Percentiles rank a stretch among this genome's conserved stretches.
phyloP scores from a whole-genome alignment of 2,113 vertebrate species.

The Sinosuthora webbiana region DNA sequence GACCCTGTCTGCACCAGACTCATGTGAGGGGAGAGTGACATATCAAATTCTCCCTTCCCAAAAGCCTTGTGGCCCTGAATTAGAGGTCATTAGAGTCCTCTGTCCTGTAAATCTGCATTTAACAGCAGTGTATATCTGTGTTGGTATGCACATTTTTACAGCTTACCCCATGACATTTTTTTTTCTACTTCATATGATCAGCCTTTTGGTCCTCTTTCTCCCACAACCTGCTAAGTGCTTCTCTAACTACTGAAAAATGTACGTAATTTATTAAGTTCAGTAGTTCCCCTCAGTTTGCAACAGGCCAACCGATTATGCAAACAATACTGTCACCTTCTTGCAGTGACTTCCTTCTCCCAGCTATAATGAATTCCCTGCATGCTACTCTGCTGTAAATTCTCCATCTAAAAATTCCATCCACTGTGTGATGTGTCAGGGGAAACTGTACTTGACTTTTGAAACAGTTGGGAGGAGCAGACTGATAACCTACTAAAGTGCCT shows the following conservation, averaged over 20 bases:
- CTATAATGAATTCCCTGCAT: slow-evolving; percentile 31
- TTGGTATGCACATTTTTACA: not conserved
- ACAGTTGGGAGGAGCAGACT: slow-evolving; percentile 23
- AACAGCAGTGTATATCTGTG: not conserved
- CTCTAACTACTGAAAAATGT: not conserved
- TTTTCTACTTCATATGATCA: not conserved
- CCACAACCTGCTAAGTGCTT: not conserved
- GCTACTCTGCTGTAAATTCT: slow-evolving; percentile 17
- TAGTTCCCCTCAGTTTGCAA: not conserved
- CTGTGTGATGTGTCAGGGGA: not conserved
- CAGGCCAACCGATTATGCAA: not conserved
- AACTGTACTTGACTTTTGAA: slow-evolving; percentile 37
- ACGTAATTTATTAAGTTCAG: not conserved
- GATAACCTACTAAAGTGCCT: slow-evolving; percentile 23
- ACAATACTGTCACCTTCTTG: not conserved
- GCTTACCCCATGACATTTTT: not conserved
- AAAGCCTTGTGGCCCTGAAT: not conserved
- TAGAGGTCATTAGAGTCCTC: not conserved
- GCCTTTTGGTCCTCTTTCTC: not conserved
- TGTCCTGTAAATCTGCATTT: not conserved
- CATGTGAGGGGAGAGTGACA: not conserved
- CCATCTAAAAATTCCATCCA: slow-evolving; percentile 20
- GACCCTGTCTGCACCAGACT: not conserved
- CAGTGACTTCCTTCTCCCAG: not conserved
- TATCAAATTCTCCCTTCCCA: not conserved